Evolutionary conservation across 2,797 vertebrate species (phyloP), one percentile per base, ranked within the genome.

Genomic region (Hylomyscus alleni): DNA sequence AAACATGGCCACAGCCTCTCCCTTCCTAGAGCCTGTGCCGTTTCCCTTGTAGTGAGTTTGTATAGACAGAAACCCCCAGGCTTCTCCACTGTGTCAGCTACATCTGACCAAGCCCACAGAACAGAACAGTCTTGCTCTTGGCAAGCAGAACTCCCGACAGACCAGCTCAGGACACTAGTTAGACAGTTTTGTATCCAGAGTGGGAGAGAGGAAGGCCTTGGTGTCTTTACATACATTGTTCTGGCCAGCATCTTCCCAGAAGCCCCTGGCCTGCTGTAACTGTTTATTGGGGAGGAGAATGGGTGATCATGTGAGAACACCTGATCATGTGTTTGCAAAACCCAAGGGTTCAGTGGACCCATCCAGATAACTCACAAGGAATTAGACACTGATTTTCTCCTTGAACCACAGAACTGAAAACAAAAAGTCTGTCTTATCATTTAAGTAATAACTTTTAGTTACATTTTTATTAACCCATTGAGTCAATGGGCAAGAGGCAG

Each of bases 1-100:
- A 85, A 77, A 94, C 52, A 40, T 24, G 81, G 77, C 47, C 93
- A 44, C 50, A 62, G 22, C 62, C 56, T 60, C 77, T 73, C 94
- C 84, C 31, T 37, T 94, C 95, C 81, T 92, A 83, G 75, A 92
- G 91, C 26, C 80, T 93, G 52, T 15, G 1, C 65, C 34, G 82
- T 91, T 89, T 91, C 40, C 84, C n/a, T 91, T 58, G 54, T 4
- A 37, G 50, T 34, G 47, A 93, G 37, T 85, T 50, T 92, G 3
- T 73, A 62, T 47, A 82, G 90, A 89, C 73, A 83, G 4, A 93
- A 89, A 15, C 80, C 73, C 82, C 81, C 65, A 62, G 54, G 56
- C 40, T 80, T 95, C 17, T 31, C 31, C 72, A 26, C 40, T 19
- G 12, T 84, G 12, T 78, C 73, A 47, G 17, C 82, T 75, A 7